Evolutionary conservation across 2,797 vertebrate genomes (phyloP), one percentile per base, ranked within the genome.

Genomic region (Australoheros facetus): DNA sequence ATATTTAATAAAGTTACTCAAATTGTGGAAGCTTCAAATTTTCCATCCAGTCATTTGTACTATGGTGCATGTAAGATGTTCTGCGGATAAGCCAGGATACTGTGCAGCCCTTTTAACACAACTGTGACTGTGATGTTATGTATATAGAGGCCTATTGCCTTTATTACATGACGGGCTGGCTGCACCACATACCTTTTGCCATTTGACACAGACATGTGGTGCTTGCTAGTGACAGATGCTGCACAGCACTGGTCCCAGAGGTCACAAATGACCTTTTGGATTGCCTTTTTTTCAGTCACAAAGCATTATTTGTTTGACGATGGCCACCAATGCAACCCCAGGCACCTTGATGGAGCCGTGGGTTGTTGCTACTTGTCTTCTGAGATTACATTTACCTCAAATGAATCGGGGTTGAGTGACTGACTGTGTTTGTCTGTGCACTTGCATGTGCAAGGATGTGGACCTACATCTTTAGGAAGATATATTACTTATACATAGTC

Each of bases 281-380:
- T 91, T 90, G 91, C 90, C 87, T 93, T 87, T 80, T 86, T 90
- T 92, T 87, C 90, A 90, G 94, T 93, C 93, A 92, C 87, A 93
- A 91, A 91, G 87, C 87, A 92, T 95, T 91, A 93, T 95, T 95
- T 95, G 89, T 92, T 94, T 92, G 90, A 92, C 85, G 91, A 88
- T 87, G 85, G 95, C 95, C 87, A 89, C 87, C 91, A 88, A 94
- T 95, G 94, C 91, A 87, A 95, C 95, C 94, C 78, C 85, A 14
- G 94, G 95, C 95, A 87, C 79, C 81, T 71, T 59, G 75, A 87
- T 85, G 84, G 91, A 91, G 92, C 88, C 57, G 6, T 75, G 76
- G 91, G 87, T 93, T 91, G 90, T 92, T 92, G 71, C 78, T 76
- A 64, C 87, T 79, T 96, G 94, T 95, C 95, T 88, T 92, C 11